Conservation (phyloP, 2,797 vertebrate genomes). For the Myotis daubentonii region DNA sequence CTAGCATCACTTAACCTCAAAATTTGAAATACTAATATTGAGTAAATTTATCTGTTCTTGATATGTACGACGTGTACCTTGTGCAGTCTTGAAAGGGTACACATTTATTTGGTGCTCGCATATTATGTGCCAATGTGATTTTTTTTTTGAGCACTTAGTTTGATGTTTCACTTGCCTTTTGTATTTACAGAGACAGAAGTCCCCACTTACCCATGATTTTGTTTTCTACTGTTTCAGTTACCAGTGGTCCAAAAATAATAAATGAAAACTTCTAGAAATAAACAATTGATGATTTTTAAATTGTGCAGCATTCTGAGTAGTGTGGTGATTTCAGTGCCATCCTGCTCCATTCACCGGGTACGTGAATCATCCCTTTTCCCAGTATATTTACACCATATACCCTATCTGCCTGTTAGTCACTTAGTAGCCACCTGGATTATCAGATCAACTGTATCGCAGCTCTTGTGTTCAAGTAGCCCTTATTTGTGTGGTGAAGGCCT, state of each 20-base stretch:
- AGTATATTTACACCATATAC: background rate
- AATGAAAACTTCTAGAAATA: background rate
- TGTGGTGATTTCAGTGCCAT: background rate
- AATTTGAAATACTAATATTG: constrained; percentile 44
- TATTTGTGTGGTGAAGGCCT: background rate
- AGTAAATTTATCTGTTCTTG: background rate
- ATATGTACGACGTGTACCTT: background rate
- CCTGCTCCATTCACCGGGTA: background rate
- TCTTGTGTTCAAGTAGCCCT: background rate
- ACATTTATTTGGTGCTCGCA: background rate
- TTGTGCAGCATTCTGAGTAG: background rate
- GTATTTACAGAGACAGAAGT: background rate
- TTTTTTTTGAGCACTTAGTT: constrained; percentile 36
- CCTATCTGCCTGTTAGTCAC: background rate
- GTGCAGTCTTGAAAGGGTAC: background rate
- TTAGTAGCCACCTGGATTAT: background rate
- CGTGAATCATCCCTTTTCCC: background rate
- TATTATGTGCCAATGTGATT: background rate
- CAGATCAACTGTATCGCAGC: background rate
- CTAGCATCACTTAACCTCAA: background rate
- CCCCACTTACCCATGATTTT: background rate
- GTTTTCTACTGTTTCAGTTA: background rate
- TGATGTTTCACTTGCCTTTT: background rate
- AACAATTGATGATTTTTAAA: background rate
- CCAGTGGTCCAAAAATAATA: background rate